Percentiles rank a stretch among this genome's conserved stretches.
Conservation (phyloP, 2,888 invertebrate species). For the Bimastos eiseni region DNA sequence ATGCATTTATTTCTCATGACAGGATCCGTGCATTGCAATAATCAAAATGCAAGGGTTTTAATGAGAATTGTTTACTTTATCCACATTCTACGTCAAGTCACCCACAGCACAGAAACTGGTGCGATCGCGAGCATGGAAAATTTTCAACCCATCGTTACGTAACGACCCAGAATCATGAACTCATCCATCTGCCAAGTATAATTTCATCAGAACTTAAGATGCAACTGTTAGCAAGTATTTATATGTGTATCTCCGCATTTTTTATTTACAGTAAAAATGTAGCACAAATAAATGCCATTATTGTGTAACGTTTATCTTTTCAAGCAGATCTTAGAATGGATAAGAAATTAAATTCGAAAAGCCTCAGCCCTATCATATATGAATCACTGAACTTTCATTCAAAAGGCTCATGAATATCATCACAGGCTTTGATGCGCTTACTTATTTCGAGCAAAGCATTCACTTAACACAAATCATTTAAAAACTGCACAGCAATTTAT, state of each 20-base stretch:
- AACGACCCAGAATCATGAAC: not conserved
- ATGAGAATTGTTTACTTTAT: slow-evolving; percentile 8
- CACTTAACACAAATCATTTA: not conserved
- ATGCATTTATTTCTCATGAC: not conserved
- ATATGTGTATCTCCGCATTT: not conserved
- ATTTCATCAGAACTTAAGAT: not conserved
- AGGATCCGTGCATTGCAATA: not conserved
- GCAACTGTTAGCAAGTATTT: too few species aligned
- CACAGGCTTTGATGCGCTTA: not conserved
- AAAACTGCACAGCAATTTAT: not conserved
- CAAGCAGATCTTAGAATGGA: not conserved
- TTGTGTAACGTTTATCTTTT: too few species aligned
- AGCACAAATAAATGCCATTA: not conserved
- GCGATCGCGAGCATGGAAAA: not conserved
- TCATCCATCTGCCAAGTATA: not conserved
- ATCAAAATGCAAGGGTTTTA: not conserved
- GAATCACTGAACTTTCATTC: slow-evolving; percentile 3
- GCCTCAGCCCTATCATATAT: slow-evolving; percentile 25
- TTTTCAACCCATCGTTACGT: not conserved
- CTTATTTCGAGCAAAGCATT: not conserved
- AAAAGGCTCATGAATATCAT: slow-evolving; percentile 10
- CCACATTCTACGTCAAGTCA: not conserved
- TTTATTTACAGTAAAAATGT: not conserved
- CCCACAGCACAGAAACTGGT: not conserved
- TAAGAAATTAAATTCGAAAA: not conserved